phyloP scores from a whole-genome alignment of 2,113 vertebrate species.

The Pandion haliaetus region DNA sequence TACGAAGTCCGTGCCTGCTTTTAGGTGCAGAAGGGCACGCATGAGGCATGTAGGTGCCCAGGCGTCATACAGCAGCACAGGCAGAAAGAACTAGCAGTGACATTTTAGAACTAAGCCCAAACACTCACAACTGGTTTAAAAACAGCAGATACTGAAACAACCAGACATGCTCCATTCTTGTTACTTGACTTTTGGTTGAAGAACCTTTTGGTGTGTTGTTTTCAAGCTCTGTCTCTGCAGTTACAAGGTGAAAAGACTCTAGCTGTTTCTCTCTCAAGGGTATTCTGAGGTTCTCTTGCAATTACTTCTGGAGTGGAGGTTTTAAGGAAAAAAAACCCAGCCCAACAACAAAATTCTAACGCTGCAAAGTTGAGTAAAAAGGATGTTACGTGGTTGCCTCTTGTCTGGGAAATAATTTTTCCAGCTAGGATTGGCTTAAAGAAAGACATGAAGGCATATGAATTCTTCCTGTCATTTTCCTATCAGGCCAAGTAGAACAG shows the following conservation, averaged over 20 bases:
- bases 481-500: background rate
- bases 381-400: background rate
- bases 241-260: background rate
- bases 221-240: background rate
- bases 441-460: background rate
- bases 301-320: background rate
- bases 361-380: background rate
- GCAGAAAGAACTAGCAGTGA: background rate
- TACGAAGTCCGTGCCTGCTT: rapidly evolving
- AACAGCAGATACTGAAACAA: background rate
- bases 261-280: background rate
- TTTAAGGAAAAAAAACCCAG: background rate
- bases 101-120: rapidly evolving
- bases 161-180: rapidly evolving
- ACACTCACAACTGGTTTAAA: background rate
- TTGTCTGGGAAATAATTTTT: background rate
- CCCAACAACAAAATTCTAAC: background rate
- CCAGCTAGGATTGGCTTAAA: background rate
- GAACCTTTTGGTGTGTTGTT: background rate
- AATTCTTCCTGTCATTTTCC: background rate
- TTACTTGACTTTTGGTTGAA: background rate
- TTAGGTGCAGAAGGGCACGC: background rate
- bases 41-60: rapidly evolving
- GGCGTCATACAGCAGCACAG: background rate
- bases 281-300: background rate